Conservation (phyloP, 1,140 invertebrate species). For the Lepidurus packardi region DNA sequence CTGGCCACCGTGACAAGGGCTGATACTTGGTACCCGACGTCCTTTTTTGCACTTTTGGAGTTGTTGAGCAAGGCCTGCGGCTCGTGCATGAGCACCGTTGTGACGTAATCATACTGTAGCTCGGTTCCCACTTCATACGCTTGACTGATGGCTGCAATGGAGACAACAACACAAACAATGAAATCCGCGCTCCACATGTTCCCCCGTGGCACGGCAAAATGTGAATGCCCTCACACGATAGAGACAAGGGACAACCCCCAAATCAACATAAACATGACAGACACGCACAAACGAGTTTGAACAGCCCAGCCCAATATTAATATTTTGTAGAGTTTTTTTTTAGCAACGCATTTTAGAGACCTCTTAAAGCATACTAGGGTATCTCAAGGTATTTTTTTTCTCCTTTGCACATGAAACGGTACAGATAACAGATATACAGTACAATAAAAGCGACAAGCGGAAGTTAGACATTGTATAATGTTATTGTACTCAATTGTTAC, state of each 20-base stretch:
- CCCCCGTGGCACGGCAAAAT: neutral
- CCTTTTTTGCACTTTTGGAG: conserved; percentile 43
- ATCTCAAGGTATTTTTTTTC: neutral
- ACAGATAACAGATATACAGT: neutral
- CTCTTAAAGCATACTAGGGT: neutral
- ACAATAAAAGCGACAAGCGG: neutral
- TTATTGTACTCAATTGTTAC: neutral
- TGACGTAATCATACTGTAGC: conserved; percentile 47
- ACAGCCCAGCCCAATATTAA: neutral
- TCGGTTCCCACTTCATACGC: conserved; percentile 43
- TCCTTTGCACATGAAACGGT: neutral
- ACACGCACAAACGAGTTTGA: neutral
- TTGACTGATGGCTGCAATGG: conserved; percentile 32
- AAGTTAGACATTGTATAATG: neutral
- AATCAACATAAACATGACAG: neutral
- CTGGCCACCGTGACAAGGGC: conserved; percentile 48
- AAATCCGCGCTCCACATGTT: neutral
- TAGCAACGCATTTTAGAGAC: neutral
- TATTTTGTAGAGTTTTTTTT: too few species aligned
- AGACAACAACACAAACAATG: neutral
- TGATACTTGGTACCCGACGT: conserved; percentile 52
- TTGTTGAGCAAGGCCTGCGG: conserved; percentile 40
- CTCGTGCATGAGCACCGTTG: conserved; percentile 51
- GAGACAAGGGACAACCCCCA: neutral
- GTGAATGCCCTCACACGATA: neutral